These are phyloP conservation scores for Calameuta filiformis DNA, from an alignment of 2,888 invertebrate genomes.

Conservation along the genomic window DNA sequence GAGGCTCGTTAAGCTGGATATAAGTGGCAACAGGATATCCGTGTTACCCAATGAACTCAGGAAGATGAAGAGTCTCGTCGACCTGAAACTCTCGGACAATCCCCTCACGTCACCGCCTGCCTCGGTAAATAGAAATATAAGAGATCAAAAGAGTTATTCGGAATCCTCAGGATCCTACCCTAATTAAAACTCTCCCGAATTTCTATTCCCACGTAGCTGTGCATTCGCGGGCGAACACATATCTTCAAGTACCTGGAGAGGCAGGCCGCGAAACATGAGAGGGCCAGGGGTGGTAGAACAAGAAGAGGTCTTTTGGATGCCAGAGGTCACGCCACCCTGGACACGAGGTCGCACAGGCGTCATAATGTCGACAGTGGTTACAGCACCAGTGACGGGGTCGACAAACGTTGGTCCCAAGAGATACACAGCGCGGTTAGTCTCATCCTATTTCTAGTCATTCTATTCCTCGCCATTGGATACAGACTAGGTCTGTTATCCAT, in stretches of 20 bases:
- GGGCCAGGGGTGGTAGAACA: constrained; percentile 67
- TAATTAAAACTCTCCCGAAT: background rate
- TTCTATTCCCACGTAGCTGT: constrained; percentile 72
- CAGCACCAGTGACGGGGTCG: constrained; percentile 85
- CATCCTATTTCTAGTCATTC: constrained; percentile 34
- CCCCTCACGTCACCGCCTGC: constrained; percentile 93
- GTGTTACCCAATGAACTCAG: constrained; percentile 89
- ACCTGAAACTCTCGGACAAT: constrained; percentile 87
- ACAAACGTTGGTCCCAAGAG: constrained; percentile 88
- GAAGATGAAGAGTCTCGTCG: constrained; percentile 85
- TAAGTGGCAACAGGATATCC: constrained; percentile 91
- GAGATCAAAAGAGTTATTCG: background rate
- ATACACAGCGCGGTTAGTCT: constrained; percentile 66
- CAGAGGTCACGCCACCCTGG: constrained; percentile 68
- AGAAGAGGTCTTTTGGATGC: constrained; percentile 67
- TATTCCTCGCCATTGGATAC: background rate
- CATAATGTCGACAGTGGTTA: constrained; percentile 92
- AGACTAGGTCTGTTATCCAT: background rate
- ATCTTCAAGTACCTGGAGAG: constrained; percentile 95
- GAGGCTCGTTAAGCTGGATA: constrained; percentile 85
- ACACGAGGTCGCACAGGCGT: constrained; percentile 69
- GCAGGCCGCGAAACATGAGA: constrained; percentile 81
- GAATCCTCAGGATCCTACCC: background rate
- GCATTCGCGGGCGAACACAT: constrained; percentile 92
- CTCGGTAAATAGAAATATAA: constrained; percentile 75